Evolutionary conservation across 2,888 invertebrate species (phyloP), one percentile per base, ranked within the genome.

Genomic region (Xanthorhoe spadicearia): DNA sequence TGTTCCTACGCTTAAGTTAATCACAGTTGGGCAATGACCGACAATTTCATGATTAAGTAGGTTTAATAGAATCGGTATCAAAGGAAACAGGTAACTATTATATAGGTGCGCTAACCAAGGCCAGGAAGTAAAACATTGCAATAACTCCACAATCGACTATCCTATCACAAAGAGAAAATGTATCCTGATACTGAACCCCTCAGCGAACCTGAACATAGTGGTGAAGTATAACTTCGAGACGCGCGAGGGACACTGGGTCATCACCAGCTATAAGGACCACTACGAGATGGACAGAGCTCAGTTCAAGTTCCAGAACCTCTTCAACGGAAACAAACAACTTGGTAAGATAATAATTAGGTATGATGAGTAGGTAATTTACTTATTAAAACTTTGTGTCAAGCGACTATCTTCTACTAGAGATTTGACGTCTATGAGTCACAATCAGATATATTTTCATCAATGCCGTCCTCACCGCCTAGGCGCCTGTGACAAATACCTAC

Each of bases 291-390:
- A 92, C 71, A 82, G 81, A 32, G 93, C 93, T 0, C 86, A 87
- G 62, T 93, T 93, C 86, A 91, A 91, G 73, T 93, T 93, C 80
- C 86, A 83, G 72, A 93, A 93, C 78, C 81, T 93, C 32, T 93
- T 93, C 74, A 84, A 83, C 1, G 93, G 93, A 43, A 92, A 92
- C 77, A 89, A 92, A 77, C 80, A 89, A 61, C 79, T 93, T 0
- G 89, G 93, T 93, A 74, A 85, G 85, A 54, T 2, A 48, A 48
- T 8, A 23, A n/a, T n/a, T n/a, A n/a, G n/a, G n/a, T n/a, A n/a
- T n/a, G n/a, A n/a, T n/a, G n/a, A n/a, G n/a, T n/a, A n/a, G 1
- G 23, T 23, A 23, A 23, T 23, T 23, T 23, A 23, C 23, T 4
- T 23, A 23, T 23, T 23, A 23, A 23, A n/a, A n/a, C n/a, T n/a